Evolutionary conservation across 2,888 invertebrate genomes (phyloP).

Genomic region (Rugalucina vietnamica): DNA sequence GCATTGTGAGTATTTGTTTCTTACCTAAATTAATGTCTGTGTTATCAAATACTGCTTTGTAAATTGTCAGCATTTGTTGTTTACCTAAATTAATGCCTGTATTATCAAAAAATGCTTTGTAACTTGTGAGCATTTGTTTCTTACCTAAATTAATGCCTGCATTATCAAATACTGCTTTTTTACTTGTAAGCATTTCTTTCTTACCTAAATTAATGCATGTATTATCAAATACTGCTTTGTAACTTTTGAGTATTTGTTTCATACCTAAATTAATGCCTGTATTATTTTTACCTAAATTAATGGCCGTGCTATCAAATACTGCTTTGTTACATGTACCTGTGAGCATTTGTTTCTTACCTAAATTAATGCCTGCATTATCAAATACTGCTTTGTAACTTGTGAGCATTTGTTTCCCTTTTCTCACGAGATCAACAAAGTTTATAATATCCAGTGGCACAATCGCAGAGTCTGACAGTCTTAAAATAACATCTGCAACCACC

Average conservation of each 20-base stretch:
- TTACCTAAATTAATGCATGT: slow-evolving; percentile 60
- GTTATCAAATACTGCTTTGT: too few species aligned
- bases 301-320: too few species aligned
- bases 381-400: slow-evolving; percentile 41
- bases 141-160: slow-evolving; percentile 60
- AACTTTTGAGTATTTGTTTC: slow-evolving; percentile 45
- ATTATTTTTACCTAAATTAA: too few species aligned
- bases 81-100: too few species aligned
- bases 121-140: too few species aligned
- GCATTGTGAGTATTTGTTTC: too few species aligned
- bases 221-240: slow-evolving; percentile 38
- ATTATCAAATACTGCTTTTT: slow-evolving; percentile 38
- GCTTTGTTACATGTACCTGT: too few species aligned
- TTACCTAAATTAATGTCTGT: too few species aligned
- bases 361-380: slow-evolving; percentile 43
- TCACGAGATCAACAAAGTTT: slow-evolving; percentile 59
- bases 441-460: slow-evolving; percentile 76
- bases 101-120: too few species aligned
- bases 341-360: slow-evolving; percentile 62
- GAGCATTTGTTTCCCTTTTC: slow-evolving; percentile 61
- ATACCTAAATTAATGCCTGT: too few species aligned
- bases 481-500: slow-evolving; percentile 75
- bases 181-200: slow-evolving; percentile 44
- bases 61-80: too few species aligned
- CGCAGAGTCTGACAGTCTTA: slow-evolving; percentile 76